Evolutionary conservation across 23 tunicate genomes (phyloP), one percentile per base, ranked within the genome.

Genomic region (Trididemnum clinides): DNA sequence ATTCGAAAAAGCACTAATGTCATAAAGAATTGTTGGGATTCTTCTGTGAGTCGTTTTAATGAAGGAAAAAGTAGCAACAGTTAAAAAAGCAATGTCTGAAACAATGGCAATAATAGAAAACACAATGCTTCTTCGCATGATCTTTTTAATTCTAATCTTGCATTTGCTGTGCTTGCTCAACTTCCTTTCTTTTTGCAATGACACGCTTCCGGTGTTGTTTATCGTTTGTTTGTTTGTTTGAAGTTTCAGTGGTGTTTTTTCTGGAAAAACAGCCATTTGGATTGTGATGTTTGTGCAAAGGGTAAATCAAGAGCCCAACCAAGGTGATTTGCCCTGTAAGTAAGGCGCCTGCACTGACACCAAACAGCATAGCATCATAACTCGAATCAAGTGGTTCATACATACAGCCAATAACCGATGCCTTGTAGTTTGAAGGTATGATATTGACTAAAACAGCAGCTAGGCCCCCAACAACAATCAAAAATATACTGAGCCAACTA

Each of bases 1-100:
- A 33, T 86, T 86, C 28, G 64, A 26, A 27, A 77, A 77, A 27
- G 80, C 72, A 39, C 65, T 86, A 29, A 86, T 32, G 50, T 86
- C 90, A 31, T 77, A 86, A 0, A 86, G 31, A 22, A 64, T 39
- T 4, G 80, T 33, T n/a, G 90, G 76, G 7, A 77, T 63, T 23
- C 72, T 64, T 33, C 74, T 28, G 36, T 78, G 83, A 21, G 4
- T 54, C 2, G 65, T 29, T 10, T 33, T 19, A 28, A 28, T 12
- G 15, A 78, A 29, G 12, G 66, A 18, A 25, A 27, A 51, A 4
- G 35, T 78, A 25, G 83, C 4, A 51, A 51, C 34, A 33, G 51
- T 2, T 26, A 78, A 34, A 29, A 78, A 51, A 51, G 10, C 6
- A 6, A 78, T 3, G 36, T 78, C 83, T 1, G 65, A 51, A 19